These are phyloP conservation scores for Lateolabrax maculatus DNA, from an alignment of 2,797 vertebrate genomes.

Conservation along the genomic window DNA sequence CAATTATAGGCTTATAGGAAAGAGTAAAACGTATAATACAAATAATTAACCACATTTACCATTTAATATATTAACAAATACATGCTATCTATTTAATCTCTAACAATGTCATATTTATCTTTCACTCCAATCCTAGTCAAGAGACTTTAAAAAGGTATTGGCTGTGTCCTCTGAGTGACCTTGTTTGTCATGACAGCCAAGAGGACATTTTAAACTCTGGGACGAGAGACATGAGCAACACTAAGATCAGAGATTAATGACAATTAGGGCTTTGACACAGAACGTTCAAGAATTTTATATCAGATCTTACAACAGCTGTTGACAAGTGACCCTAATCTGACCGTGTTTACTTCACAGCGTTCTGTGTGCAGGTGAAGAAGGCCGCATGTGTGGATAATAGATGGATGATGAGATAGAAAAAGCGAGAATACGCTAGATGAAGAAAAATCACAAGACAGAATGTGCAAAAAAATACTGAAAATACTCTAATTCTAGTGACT, in stretches of 20 bases:
- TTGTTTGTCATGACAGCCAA: slow-evolving; percentile 9
- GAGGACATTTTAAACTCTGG: not conserved
- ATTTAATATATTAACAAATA: not conserved
- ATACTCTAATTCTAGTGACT: not conserved
- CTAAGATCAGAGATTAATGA: not conserved
- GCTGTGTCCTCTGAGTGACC: slow-evolving; percentile 12
- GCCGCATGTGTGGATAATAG: not conserved
- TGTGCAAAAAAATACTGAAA: not conserved
- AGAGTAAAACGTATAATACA: not conserved
- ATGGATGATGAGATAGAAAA: not conserved
- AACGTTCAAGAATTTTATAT: not conserved
- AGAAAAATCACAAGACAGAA: not conserved
- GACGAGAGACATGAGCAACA: not conserved
- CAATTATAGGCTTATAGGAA: too few relatives aligned
- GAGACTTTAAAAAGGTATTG: not conserved
- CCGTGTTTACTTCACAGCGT: too few relatives aligned
- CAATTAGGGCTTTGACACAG: not conserved
- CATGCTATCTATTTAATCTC: not conserved
- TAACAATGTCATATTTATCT: not conserved
- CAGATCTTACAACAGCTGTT: too few relatives aligned
- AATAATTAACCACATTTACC: not conserved
- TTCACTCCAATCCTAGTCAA: not conserved
- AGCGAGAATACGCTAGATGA: not conserved
- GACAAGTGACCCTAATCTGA: too few relatives aligned
- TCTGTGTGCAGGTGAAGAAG: not conserved